A percentile compares a stretch with the other conserved stretches of the same genome.
These are phyloP conservation scores for Bucorvus abyssinicus DNA, from an alignment of 2,797 vertebrate genomes.

Conservation along the genomic window DNA sequence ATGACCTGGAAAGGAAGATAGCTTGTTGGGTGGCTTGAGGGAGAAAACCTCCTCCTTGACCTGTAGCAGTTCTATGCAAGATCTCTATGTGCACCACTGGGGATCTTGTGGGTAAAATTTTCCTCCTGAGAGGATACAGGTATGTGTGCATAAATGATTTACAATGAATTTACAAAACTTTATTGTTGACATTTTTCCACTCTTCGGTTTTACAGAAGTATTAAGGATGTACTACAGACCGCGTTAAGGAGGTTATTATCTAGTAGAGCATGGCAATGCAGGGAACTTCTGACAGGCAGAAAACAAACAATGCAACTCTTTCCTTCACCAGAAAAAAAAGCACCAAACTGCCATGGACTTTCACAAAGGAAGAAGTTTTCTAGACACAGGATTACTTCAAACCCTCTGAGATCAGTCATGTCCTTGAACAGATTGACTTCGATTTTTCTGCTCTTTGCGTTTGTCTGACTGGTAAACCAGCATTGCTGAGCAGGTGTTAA, in stretches of 20 bases:
- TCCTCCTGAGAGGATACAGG: not conserved
- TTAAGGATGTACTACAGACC: not conserved
- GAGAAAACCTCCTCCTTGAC: not conserved
- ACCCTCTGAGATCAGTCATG: not conserved
- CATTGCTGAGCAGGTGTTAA: not conserved
- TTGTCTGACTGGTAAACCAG: not conserved
- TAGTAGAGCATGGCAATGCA: not conserved
- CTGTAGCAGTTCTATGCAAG: not conserved
- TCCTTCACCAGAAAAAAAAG: not conserved
- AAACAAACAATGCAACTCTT: not conserved
- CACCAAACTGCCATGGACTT: not conserved
- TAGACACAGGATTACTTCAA: not conserved
- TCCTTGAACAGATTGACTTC: not conserved
- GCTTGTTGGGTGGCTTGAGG: not conserved
- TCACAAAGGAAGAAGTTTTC: not conserved
- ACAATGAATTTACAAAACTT: not conserved
- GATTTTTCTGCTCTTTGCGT: not conserved
- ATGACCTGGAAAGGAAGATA: not conserved
- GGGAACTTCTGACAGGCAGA: not conserved
- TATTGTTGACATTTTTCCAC: not conserved
- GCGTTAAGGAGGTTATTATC: not conserved
- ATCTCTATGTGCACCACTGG: not conserved
- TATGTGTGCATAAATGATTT: not conserved
- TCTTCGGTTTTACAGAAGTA: not conserved
- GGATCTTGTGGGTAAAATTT: not conserved